Base-by-base conservation (phyloP, 2,797 vertebrate genomes). In the Meriones psammophilus region DNA sequence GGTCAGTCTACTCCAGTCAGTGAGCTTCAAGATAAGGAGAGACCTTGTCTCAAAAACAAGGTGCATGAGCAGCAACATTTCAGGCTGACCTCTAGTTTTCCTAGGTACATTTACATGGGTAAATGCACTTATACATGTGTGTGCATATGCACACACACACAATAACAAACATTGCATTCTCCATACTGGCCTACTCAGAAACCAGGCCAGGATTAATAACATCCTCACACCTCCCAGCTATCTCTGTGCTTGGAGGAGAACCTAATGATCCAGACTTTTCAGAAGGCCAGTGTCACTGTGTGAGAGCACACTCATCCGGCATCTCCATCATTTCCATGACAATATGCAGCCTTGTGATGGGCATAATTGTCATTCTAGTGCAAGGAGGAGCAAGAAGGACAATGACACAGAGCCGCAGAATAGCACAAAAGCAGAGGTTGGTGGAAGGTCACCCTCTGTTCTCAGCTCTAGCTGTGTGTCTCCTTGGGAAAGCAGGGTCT, bases 301-400 rank as follows among this genome's bases (percentile, higher is more conserved):
- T 15, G 13, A 10, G 18, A 17, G 12, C 5, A 0, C 39, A 2
- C 10, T 64, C 62, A 1, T 13, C 50, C 15, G 30, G 24, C 15
- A 5, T 66, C 64, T 20, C 74, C 17, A 10, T 79, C 91, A 86
- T 92, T 81, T 84, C 92, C 77, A 18, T 33, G 78, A 66, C 86
- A 80, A 42, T 54, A 28, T 39, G 69, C 60, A 22, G 30, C 90
- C 13, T 26, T 30, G n/a, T 39, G 20, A 17, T 6, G 92, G 71
- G 42, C 20, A 1, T 73, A 20, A 84, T 83, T 94, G 14, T 5
- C 60, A 73, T 62, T 96, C 76, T 50, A 79, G 60, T 1, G 68
- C 15, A 33, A 77, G 77, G 74, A 28, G 85, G 12, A 50, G 54
- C 46, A 20, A 12, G 30, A n/a, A 78, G n/a, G 22, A 54, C 74